phyloP scores from a whole-genome alignment of 1,140 invertebrate species.

The Argopecten irradians region DNA sequence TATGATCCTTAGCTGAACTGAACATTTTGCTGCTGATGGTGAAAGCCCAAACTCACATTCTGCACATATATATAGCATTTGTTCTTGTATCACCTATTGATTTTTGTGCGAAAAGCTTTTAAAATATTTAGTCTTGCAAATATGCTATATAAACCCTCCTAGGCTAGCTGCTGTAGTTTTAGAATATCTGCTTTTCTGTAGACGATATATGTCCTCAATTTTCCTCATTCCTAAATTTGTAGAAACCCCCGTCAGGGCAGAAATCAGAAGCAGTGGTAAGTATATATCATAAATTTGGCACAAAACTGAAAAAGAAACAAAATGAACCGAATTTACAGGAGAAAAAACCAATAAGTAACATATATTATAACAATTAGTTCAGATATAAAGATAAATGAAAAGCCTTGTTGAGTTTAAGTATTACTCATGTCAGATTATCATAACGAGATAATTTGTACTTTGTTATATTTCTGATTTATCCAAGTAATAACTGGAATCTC shows the following conservation, averaged over 20 bases:
- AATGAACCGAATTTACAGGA: too few species aligned
- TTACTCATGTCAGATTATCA: too few species aligned
- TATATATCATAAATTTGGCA: constrained; percentile 2
- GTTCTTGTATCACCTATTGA: background rate
- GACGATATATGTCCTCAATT: background rate
- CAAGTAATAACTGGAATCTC: too few species aligned
- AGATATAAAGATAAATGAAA: too few species aligned
- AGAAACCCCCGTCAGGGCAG: background rate
- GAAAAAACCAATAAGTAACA: too few species aligned
- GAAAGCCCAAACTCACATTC: background rate
- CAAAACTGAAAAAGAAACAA: background rate
- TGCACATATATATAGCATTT: background rate
- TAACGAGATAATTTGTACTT: too few species aligned
- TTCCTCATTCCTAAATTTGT: constrained; percentile 22
- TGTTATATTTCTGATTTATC: too few species aligned
- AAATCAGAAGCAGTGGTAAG: background rate
- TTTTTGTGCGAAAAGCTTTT: background rate
- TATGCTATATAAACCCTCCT: background rate
- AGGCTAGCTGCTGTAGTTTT: background rate
- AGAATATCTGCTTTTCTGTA: background rate
- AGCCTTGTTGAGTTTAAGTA: too few species aligned
- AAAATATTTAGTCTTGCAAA: background rate
- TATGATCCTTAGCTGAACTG: background rate
- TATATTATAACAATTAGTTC: too few species aligned
- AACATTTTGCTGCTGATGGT: background rate